Conservation (phyloP, 30 jellyfish, hydroid and myxozoan species). For the Pseudorhiza aurosa region DNA sequence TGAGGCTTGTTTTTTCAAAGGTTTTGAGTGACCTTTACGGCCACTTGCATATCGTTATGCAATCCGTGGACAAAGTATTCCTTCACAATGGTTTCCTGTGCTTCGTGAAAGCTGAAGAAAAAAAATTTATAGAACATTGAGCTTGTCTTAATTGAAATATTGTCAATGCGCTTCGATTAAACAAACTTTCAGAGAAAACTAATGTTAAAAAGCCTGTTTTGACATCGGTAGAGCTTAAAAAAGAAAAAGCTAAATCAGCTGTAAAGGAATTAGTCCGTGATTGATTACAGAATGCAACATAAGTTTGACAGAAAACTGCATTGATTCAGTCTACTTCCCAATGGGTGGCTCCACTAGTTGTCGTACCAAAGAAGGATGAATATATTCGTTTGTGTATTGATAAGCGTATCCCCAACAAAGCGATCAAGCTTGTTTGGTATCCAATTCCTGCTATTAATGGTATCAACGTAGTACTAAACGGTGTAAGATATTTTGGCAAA, state of each 20-base stretch:
- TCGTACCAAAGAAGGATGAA: conserved; percentile 47
- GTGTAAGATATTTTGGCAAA: conserved; percentile 30
- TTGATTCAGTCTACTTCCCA: conserved; percentile 16
- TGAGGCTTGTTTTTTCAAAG: no score
- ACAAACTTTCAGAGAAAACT: neutral
- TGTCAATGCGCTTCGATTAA: neutral
- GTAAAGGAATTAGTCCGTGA: neutral
- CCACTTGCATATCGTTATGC: no score
- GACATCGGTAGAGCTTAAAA: neutral
- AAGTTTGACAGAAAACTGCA: no score
- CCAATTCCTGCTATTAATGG: conserved; percentile 51
- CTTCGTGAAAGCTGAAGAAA: no score
- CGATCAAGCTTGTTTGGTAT: conserved; percentile 51
- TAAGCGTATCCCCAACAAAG: conserved; percentile 48
- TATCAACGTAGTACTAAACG: conserved; percentile 32
- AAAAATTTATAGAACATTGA: no score
- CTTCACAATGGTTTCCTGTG: no score
- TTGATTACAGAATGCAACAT: no score
- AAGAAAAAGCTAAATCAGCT: neutral
- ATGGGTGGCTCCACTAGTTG: conserved; percentile 64
- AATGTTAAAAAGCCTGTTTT: neutral
- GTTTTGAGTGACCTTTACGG: no score
- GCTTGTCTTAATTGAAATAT: no score
- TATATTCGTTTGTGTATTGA: conserved; percentile 47
- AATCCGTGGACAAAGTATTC: no score